Evolutionary conservation across 2,888 invertebrate genomes (phyloP).

Genomic region (Folsomia manolachei): DNA sequence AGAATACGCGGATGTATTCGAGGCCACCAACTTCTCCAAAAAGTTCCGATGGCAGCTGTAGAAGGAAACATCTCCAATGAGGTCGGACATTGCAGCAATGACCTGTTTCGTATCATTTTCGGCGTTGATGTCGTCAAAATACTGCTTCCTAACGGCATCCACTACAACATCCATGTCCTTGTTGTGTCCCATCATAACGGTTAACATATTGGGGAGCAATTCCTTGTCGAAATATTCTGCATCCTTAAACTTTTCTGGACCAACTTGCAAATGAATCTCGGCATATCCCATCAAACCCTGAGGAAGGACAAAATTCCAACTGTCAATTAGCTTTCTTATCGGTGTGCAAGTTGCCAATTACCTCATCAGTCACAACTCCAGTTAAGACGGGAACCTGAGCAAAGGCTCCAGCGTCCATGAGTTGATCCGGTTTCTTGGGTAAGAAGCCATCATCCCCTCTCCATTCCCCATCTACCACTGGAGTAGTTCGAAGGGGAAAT

Average conservation of each 20-base stretch:
- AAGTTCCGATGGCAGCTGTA: conserved; percentile 43
- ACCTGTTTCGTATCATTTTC: conserved; percentile 42
- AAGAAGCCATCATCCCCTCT: conserved; percentile 44
- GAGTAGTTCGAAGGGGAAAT: conserved; percentile 41
- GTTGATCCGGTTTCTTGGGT: conserved; percentile 38
- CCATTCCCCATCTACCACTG: conserved; percentile 44
- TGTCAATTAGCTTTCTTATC: no score
- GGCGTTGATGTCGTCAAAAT: conserved; percentile 45
- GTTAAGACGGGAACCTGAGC: conserved; percentile 48
- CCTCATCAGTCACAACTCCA: conserved; percentile 41
- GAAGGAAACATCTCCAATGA: conserved; percentile 37
- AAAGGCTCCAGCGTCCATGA: conserved; percentile 45
- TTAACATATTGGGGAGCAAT: conserved; percentile 39
- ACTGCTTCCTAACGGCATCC: conserved; percentile 46
- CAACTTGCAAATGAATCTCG: conserved; percentile 26
- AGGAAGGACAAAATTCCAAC: neutral
- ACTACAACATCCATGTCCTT: conserved; percentile 38
- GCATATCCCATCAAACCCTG: conserved; percentile 37
- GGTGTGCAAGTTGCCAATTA: conserved; percentile 2
- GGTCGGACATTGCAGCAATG: conserved; percentile 35
- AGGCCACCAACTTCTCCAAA: conserved; percentile 40
- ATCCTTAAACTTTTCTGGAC: conserved; percentile 41
- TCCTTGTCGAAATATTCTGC: conserved; percentile 40
- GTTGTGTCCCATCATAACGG: conserved; percentile 29
- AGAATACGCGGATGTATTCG: conserved; percentile 34